Evolutionary conservation across 2,113 vertebrate species (phyloP).

Genomic region (Chaetorhynchus papuensis): DNA sequence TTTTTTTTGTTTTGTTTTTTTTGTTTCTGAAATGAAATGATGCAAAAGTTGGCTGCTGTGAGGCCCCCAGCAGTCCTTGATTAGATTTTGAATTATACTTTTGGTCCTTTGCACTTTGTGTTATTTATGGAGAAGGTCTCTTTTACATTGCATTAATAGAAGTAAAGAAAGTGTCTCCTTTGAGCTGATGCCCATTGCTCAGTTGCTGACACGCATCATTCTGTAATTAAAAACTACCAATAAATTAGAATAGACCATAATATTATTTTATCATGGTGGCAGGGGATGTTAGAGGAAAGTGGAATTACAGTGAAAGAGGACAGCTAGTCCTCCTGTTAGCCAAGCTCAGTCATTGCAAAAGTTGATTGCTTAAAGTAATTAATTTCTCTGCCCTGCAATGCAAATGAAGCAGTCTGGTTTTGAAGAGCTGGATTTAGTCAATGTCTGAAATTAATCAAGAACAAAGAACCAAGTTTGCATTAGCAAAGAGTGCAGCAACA

Average conservation of each 20-base stretch:
- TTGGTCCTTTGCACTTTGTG: constrained; percentile 11
- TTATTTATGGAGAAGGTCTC: constrained; percentile 27
- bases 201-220: constrained; percentile 28
- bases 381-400: constrained; percentile 44
- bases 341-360: constrained; percentile 9
- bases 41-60: background rate
- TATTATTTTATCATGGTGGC: constrained; percentile 35
- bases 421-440: constrained; percentile 44
- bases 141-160: background rate
- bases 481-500: background rate
- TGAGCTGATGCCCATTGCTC: constrained; percentile 14
- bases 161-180: background rate
- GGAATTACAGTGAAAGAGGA: constrained; percentile 17
- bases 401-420: constrained; percentile 38
- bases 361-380: constrained; percentile 42
- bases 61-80: background rate
- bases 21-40: background rate
- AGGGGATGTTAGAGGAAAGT: background rate
- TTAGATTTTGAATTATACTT: constrained; percentile 44
- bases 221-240: constrained; percentile 44
- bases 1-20: background rate
- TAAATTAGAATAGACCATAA: constrained; percentile 13
- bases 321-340: constrained; percentile 35
- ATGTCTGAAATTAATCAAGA: constrained; percentile 39
- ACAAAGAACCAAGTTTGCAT: constrained; percentile 7